Evolutionary conservation across 2,888 invertebrate genomes (phyloP).

Genomic region (Halocaridina rubra): DNA sequence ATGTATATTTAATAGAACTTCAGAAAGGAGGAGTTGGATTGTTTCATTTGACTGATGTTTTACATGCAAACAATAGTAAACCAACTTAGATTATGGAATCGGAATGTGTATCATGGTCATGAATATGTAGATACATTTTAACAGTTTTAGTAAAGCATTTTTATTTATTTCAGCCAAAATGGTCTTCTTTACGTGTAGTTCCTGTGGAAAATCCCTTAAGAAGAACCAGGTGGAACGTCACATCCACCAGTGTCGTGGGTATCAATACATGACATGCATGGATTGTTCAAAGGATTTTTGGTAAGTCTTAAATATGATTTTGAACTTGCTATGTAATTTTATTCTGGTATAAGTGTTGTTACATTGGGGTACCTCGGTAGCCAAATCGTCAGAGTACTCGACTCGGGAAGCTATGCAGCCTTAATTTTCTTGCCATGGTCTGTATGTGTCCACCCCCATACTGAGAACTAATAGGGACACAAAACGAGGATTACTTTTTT

Average conservation of each 20-base stretch:
- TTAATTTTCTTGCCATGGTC: too few relatives aligned
- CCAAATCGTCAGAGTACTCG: neutral
- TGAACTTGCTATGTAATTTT: neutral
- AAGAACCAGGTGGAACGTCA: constrained; percentile 94
- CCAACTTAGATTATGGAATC: neutral
- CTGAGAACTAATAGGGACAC: too few relatives aligned
- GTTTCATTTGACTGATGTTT: neutral
- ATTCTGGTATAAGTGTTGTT: neutral
- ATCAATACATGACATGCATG: constrained; percentile 85
- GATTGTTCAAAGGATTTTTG: constrained; percentile 92
- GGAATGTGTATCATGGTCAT: neutral
- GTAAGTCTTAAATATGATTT: too few relatives aligned
- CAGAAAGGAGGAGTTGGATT: neutral
- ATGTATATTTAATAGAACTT: neutral
- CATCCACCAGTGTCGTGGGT: constrained; percentile 77
- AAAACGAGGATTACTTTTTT: too few relatives aligned
- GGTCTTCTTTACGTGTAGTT: constrained; percentile 94
- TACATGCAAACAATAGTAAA: too few relatives aligned
- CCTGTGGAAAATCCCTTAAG: constrained; percentile 90
- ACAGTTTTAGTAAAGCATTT: neutral
- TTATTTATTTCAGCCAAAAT: constrained; percentile 71
- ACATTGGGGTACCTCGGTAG: neutral
- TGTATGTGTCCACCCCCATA: too few relatives aligned
- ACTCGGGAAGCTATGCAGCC: neutral
- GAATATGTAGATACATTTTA: neutral